Conservation (phyloP, 2,113 vertebrate species). For the Caloenas nicobarica region DNA sequence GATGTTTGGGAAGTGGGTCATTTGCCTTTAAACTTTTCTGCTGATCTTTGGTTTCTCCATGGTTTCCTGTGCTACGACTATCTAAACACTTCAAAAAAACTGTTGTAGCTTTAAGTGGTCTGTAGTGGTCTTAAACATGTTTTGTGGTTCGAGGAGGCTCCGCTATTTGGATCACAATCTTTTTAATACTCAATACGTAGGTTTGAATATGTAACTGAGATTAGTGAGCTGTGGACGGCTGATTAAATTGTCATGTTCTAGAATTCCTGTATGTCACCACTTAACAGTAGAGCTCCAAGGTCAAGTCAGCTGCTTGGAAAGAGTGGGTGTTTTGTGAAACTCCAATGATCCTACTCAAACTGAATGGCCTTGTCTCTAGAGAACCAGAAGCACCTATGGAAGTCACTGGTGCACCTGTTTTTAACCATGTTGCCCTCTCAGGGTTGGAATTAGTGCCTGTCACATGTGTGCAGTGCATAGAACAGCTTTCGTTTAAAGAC, state of each 20-base stretch:
- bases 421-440: background rate
- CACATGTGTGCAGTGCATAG: background rate
- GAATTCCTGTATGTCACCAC: conserved; percentile 1
- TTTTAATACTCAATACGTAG: background rate
- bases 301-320: background rate
- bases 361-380: background rate
- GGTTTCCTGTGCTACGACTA: conserved; percentile 16
- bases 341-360: background rate
- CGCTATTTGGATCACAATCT: background rate
- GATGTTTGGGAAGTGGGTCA: conserved; percentile 42
- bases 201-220: background rate
- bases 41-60: conserved; percentile 1
- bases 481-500: background rate
- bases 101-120: background rate
- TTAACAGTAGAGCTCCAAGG: background rate
- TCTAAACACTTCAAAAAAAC: conserved; percentile 9
- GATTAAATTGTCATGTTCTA: conserved; percentile 2
- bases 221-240: background rate
- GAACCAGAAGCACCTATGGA: background rate
- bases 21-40: conserved; percentile 44
- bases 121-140: background rate
- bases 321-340: background rate
- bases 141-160: background rate
- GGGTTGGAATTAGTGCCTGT: background rate
- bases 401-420: background rate